phyloP scores from a whole-genome alignment of 2,888 invertebrate species.

The Plagodis dolabraria region DNA sequence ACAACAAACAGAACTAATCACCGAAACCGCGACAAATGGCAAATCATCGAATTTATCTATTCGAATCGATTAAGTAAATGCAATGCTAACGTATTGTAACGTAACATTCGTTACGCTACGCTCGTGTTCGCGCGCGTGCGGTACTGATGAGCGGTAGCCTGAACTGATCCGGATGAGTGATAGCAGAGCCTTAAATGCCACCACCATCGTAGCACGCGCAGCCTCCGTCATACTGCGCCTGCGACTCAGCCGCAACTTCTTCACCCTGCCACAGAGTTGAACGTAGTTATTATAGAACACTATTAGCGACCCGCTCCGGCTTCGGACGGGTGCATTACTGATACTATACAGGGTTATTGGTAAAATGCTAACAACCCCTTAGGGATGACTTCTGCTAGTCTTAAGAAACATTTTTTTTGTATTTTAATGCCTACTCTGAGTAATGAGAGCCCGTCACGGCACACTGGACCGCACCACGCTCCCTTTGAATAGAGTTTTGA shows the following conservation, averaged over 20 bases:
- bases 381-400: too few relatives aligned
- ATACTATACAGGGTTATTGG: too few relatives aligned
- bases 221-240: neutral
- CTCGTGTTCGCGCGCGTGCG: slow-evolving; percentile 12
- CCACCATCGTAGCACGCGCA: slow-evolving; percentile 1
- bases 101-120: slow-evolving; percentile 8
- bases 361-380: too few relatives aligned
- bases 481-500: too few relatives aligned
- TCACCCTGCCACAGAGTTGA: slow-evolving; percentile 1
- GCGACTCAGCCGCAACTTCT: neutral
- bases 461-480: too few relatives aligned
- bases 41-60: neutral
- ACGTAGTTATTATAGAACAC: neutral
- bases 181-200: slow-evolving; percentile 23
- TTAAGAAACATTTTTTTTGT: too few relatives aligned
- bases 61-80: neutral
- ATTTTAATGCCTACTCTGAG: too few relatives aligned
- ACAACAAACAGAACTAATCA: neutral
- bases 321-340: too few relatives aligned
- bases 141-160: slow-evolving; percentile 1
- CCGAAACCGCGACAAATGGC: neutral
- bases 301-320: too few relatives aligned
- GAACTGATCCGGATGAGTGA: slow-evolving; percentile 14
- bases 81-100: neutral
- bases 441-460: too few relatives aligned